A percentile compares a stretch with the other conserved stretches of the same genome.
These are phyloP conservation scores for Nyctereutes procyonoides DNA, from an alignment of 2,113 vertebrate species.

Conservation along the genomic window DNA sequence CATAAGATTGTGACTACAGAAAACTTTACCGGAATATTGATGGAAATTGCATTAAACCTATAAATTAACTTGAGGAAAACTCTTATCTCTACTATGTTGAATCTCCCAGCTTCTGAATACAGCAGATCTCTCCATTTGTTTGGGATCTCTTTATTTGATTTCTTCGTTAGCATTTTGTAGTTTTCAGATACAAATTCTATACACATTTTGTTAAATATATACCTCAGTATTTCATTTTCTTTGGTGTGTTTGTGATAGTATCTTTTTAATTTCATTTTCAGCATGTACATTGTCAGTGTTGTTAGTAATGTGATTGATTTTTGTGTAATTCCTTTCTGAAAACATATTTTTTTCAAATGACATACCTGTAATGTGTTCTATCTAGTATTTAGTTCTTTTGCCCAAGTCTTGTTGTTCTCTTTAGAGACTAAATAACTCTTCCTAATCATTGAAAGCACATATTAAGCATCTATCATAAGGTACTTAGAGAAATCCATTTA, in stretches of 20 bases:
- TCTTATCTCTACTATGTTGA: not conserved
- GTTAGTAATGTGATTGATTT: not conserved
- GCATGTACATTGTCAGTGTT: not conserved
- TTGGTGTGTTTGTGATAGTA: not conserved
- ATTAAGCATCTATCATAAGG: slow-evolving; percentile 11
- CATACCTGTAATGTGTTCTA: not conserved
- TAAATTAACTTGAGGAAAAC: not conserved
- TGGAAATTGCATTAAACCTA: not conserved
- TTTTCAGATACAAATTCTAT: not conserved
- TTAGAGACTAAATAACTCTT: not conserved
- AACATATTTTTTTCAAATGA: slow-evolving; percentile 17
- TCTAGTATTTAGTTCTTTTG: not conserved
- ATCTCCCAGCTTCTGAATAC: not conserved
- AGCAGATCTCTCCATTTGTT: not conserved
- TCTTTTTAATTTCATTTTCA: slow-evolving; percentile 15
- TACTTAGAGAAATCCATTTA: slow-evolving; percentile 16
- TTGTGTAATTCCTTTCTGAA: slow-evolving; percentile 14
- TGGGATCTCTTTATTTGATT: not conserved
- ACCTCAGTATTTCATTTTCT: not conserved
- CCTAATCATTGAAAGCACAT: not conserved
- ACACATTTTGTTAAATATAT: not conserved
- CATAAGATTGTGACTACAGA: not conserved
- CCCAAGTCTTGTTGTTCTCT: not conserved
- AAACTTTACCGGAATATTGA: not conserved
- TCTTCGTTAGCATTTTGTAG: not conserved